Evolutionary conservation across 2,113 vertebrate species (phyloP).

Genomic region (Tychaedon coryphoeus): DNA sequence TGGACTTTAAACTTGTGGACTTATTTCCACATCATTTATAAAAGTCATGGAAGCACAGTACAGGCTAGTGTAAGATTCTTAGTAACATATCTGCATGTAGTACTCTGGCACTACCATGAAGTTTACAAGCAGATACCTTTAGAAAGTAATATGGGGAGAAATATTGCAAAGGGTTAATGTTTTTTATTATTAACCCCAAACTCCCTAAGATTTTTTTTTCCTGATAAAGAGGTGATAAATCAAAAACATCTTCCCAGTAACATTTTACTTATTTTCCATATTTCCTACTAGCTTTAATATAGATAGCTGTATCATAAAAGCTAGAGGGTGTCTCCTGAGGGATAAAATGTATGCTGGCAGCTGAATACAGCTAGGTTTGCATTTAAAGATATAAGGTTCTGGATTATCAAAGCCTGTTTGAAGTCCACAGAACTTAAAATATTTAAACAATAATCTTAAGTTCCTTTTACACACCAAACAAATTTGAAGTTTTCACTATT

Average conservation of each 20-base stretch:
- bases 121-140: not conserved
- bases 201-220: not conserved
- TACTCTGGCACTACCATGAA: not conserved
- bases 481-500: not conserved
- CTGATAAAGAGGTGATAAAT: not conserved
- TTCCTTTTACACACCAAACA: not conserved
- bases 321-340: not conserved
- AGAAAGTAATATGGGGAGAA: not conserved
- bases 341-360: not conserved
- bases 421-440: not conserved
- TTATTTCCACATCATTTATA: not conserved
- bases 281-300: not conserved
- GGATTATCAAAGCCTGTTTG: not conserved
- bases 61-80: not conserved
- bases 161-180: accelerated
- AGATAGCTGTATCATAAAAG: not conserved
- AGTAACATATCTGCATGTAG: not conserved
- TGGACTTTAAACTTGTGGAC: not conserved
- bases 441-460: not conserved
- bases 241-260: too few species aligned
- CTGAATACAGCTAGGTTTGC: not conserved
- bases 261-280: not conserved
- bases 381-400: not conserved
- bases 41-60: not conserved
- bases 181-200: not conserved